phyloP scores from a whole-genome alignment of 1,140 invertebrate species.

The Formica selysi region DNA sequence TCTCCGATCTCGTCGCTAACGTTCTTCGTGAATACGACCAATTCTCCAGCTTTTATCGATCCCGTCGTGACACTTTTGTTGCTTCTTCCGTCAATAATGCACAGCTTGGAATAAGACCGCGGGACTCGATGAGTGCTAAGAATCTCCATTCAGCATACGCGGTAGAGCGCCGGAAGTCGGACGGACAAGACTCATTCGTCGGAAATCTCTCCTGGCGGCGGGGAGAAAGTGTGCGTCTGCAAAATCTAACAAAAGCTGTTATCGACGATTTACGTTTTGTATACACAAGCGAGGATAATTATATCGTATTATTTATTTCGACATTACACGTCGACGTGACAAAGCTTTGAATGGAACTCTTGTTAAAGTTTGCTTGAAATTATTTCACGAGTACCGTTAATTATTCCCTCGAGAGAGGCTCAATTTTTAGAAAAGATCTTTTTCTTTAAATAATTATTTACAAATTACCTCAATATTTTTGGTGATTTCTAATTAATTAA shows the following conservation, averaged over 20 bases:
- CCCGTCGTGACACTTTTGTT: conserved; percentile 69
- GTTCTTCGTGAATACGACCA: neutral
- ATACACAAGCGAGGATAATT: conserved; percentile 6
- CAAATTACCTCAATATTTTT: neutral
- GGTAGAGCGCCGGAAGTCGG: conserved; percentile 19
- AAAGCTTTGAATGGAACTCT: too few species aligned
- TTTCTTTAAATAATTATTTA: too few species aligned
- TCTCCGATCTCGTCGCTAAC: neutral
- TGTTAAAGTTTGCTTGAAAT: too few species aligned
- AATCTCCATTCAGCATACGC: conserved; percentile 40
- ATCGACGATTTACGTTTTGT: conserved; percentile 1
- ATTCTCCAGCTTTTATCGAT: conserved; percentile 61
- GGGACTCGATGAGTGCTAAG: neutral
- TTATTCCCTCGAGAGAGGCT: too few species aligned
- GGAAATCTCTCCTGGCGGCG: conserved; percentile 30
- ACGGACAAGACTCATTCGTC: conserved; percentile 16
- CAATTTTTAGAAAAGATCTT: too few species aligned
- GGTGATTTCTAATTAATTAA: neutral
- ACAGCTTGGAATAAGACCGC: neutral
- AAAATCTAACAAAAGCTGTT: neutral
- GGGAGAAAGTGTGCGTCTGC: conserved; percentile 26
- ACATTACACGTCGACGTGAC: too few species aligned
- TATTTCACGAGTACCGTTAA: too few species aligned
- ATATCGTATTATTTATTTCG: too few species aligned
- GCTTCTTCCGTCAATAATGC: conserved; percentile 74